These are phyloP conservation scores for Drosophila pegasa DNA, from an alignment of 2,888 invertebrate species.

Conservation along the genomic window DNA sequence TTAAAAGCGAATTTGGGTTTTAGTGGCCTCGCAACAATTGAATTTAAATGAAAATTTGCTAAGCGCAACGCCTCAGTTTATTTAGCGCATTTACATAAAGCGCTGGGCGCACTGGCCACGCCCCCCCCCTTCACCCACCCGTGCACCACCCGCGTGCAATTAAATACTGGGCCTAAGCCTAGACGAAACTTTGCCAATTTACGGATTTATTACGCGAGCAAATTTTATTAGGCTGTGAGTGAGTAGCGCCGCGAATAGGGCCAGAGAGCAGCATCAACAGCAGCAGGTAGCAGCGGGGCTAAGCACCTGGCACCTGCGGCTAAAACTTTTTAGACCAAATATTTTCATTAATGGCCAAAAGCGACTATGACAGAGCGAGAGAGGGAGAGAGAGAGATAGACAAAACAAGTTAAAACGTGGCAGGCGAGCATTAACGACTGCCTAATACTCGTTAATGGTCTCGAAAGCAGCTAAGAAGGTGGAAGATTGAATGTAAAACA, in stretches of 20 bases:
- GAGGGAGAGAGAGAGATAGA: neutral
- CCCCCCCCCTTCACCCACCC: neutral
- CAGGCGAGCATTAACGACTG: too few relatives aligned
- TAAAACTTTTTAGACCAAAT: constrained; percentile 62
- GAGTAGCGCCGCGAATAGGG: constrained; percentile 11
- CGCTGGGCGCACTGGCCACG: neutral
- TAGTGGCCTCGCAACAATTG: constrained; percentile 65
- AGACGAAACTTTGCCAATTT: constrained; percentile 74
- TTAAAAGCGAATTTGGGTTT: constrained; percentile 31
- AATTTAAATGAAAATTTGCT: constrained; percentile 70
- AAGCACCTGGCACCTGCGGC: constrained; percentile 70
- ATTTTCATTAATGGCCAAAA: constrained; percentile 59
- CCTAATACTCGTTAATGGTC: neutral
- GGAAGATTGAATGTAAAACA: too few relatives aligned
- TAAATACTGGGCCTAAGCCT: constrained; percentile 8
- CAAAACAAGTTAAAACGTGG: neutral
- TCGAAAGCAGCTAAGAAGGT: too few relatives aligned
- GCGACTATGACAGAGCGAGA: constrained; percentile 2
- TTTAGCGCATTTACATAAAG: constrained; percentile 67
- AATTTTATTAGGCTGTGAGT: constrained; percentile 61
- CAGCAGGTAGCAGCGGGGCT: constrained; percentile 13
- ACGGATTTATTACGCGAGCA: constrained; percentile 74
- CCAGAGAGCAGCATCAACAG: neutral
- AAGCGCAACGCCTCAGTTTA: constrained; percentile 43
- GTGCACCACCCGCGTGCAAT: neutral